Base-by-base conservation (phyloP, 1,140 invertebrate species). In the Papilio aristodemus region DNA sequence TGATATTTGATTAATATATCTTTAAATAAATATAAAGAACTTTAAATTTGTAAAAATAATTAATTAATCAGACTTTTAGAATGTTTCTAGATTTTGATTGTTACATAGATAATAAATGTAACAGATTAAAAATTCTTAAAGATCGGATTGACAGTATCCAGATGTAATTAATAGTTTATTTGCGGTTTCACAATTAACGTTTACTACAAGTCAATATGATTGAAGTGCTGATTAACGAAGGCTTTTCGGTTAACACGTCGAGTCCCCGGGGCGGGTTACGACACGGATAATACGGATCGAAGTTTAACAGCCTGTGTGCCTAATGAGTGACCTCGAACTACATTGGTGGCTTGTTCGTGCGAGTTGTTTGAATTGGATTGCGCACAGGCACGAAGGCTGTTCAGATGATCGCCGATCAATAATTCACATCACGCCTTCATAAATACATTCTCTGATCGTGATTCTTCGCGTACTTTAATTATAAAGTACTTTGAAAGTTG, bases 301-400 rank as follows among this genome's bases (percentile, higher is more conserved):
- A 75, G 73, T 69, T 76, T 73, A 75, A 71, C 68, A 71, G 70
- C 60, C n/a, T n/a, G n/a, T n/a, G n/a, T n/a, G n/a, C n/a, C 74
- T 74, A 77, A 79, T 78, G 74, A 81, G 68, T 69, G 81, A 80
- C 83, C 83, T 85, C 77, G 83, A 69, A 74, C 83, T 73, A 85
- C 70, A 80, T 85, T 74, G 60, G 67, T 54, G 69, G 63, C 72
- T 73, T 60, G 71, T 67, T 80, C 80, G 77, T 82, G 78, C 79
- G 69, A 76, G 74, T 76, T 75, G 80, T 79, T 85, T 78, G 72
- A 78, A 82, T 75, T 75, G 75, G 68, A 77, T 78, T 73, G 70
- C 67, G 71, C 63, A 46, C 62, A 46, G 54, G 37, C 39, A 41
- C 37, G 70, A 75, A 77, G 75, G 77, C 69, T 70, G 58, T 22